These are phyloP conservation scores for Ptiloglossa arizonensis DNA, from an alignment of 1,140 invertebrate genomes.

Conservation along the genomic window DNA sequence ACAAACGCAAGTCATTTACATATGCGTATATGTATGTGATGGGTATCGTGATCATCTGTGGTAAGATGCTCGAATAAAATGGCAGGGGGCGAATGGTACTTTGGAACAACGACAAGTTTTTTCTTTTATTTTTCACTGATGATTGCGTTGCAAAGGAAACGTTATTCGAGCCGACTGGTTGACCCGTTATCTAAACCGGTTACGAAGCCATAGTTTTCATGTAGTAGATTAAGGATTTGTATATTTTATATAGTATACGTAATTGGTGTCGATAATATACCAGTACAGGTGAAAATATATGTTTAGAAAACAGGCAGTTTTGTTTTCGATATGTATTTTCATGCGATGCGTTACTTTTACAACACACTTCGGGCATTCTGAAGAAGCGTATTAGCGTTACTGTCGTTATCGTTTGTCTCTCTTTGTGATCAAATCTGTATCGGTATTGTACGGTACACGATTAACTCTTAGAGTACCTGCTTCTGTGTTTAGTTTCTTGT, in stretches of 20 bases:
- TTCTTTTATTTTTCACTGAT: constrained; percentile 5
- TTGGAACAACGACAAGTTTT: constrained; percentile 39
- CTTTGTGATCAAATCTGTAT: constrained; percentile 61
- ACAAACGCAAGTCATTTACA: constrained; percentile 3
- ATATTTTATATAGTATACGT: constrained; percentile 40
- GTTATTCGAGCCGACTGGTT: not conserved
- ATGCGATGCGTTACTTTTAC: not conserved
- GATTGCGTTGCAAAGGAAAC: not conserved
- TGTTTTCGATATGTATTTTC: constrained; percentile 6
- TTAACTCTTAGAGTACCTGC: constrained; percentile 61
- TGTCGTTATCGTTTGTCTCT: constrained; percentile 50
- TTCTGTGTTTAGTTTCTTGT: constrained; percentile 55
- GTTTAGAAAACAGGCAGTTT: not conserved
- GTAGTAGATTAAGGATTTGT: constrained; percentile 41
- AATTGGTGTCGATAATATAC: constrained; percentile 22
- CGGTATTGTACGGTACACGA: constrained; percentile 44
- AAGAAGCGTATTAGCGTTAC: constrained; percentile 27
- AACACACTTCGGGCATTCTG: constrained; percentile 39
- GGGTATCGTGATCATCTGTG: not conserved
- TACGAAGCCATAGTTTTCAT: constrained; percentile 30
- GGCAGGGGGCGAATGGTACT: constrained; percentile 54
- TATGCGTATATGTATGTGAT: not conserved
- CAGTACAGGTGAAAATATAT: constrained; percentile 10
- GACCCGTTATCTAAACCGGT: constrained; percentile 7
- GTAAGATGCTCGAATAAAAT: constrained; percentile 6